A percentile compares a stretch with the other conserved stretches of the same genome.
These are phyloP conservation scores for Diploptera punctata DNA, from an alignment of 2,888 invertebrate genomes.

Conservation along the genomic window DNA sequence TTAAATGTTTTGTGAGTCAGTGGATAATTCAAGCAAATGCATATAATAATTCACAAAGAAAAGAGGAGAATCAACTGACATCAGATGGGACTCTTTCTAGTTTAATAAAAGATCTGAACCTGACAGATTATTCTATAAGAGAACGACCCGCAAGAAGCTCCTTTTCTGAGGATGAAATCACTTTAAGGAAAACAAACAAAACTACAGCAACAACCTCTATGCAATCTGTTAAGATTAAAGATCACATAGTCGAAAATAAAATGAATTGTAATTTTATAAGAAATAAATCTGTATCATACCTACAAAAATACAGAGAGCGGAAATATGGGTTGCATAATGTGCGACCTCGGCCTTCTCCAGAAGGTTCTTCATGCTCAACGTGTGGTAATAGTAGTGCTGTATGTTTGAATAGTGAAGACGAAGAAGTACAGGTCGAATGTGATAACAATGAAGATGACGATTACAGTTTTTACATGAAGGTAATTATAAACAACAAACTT, in stretches of 20 bases:
- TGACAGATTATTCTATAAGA: not conserved
- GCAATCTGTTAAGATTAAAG: not conserved
- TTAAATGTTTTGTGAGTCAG: not conserved
- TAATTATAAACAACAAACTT: no score
- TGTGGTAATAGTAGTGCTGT: not conserved
- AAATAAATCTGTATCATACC: conserved; percentile 12
- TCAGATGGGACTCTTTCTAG: not conserved
- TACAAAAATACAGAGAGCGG: conserved; percentile 14
- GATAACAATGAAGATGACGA: not conserved
- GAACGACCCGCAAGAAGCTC: not conserved
- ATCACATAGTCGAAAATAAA: not conserved
- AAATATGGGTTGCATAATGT: not conserved
- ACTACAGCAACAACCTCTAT: no score
- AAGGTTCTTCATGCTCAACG: not conserved
- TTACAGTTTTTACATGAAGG: not conserved
- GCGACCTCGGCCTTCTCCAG: not conserved
- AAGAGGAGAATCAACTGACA: not conserved
- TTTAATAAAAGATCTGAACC: not conserved
- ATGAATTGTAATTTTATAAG: not conserved
- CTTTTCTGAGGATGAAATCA: not conserved
- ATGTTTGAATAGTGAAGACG: not conserved
- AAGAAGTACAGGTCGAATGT: not conserved
- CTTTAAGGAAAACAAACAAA: not conserved
- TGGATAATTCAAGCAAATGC: conserved; percentile 6
- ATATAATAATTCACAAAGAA: not conserved